phyloP scores from a whole-genome alignment of 37 sponge, comb jelly and placozoan species.

The Eunapius fragilis region DNA sequence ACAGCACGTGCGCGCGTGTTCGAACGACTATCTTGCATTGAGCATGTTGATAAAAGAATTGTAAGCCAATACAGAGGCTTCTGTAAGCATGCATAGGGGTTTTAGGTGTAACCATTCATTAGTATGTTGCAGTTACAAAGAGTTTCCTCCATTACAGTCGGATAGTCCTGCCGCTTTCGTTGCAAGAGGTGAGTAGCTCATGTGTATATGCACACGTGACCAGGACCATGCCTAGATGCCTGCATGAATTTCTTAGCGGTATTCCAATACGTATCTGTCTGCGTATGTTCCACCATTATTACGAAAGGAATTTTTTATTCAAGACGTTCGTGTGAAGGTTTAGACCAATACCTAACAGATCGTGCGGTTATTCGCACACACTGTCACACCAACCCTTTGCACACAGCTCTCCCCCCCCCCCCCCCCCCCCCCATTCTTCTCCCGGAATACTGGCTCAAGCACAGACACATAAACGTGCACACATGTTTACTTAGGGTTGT shows the following conservation, averaged over 20 bases:
- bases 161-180: conserved; percentile 56
- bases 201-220: not conserved
- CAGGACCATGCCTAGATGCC: not conserved
- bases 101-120: not conserved
- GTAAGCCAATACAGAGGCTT: not conserved
- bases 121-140: not conserved
- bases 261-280: not conserved
- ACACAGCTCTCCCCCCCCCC: no score
- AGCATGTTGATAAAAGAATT: not conserved
- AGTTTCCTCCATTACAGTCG: conserved; percentile 32
- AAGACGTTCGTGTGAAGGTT: no score
- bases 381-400: no score
- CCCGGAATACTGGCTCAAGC: no score
- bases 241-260: not conserved
- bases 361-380: no score
- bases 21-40: no score
- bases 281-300: no score
- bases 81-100: not conserved
- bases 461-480: no score
- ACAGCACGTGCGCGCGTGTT: not conserved
- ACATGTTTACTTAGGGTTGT: no score
- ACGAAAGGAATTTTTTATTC: no score
- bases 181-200: conserved; percentile 57
- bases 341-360: no score
- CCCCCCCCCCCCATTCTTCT: no score